Evolutionary conservation across 1,140 invertebrate species (phyloP).

Genomic region (Drosophila leontia): DNA sequence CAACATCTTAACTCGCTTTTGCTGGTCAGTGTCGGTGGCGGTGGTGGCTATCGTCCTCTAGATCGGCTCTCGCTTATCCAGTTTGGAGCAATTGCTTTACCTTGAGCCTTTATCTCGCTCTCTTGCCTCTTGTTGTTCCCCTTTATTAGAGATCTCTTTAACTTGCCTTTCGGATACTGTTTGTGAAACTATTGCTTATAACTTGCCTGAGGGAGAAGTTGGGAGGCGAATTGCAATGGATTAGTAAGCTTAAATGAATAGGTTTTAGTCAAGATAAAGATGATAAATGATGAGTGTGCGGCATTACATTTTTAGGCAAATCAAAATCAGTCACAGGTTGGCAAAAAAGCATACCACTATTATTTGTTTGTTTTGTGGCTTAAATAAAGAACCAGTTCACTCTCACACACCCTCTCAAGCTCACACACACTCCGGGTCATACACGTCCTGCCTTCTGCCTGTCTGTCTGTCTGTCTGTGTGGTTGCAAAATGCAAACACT

Average conservation of each 20-base stretch:
- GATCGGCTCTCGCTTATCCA: slow-evolving; percentile 7
- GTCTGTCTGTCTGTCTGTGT: slow-evolving; percentile 33
- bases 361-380: slow-evolving; percentile 66
- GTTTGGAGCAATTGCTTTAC: slow-evolving; percentile 8
- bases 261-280: slow-evolving; percentile 41
- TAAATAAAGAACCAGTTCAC: slow-evolving; percentile 53
- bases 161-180: slow-evolving; percentile 6
- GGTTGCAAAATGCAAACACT: slow-evolving; percentile 82
- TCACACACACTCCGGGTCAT: slow-evolving; percentile 18
- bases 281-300: slow-evolving; percentile 33
- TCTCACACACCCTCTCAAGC: slow-evolving; percentile 36
- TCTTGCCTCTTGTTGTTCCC: not conserved
- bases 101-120: slow-evolving; percentile 6
- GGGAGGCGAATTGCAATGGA: slow-evolving; percentile 73
- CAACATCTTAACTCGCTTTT: slow-evolving; percentile 87
- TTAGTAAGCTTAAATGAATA: slow-evolving; percentile 65
- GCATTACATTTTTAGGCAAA: slow-evolving; percentile 12
- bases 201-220: slow-evolving; percentile 73
- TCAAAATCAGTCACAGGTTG: slow-evolving; percentile 8
- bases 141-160: slow-evolving; percentile 7
- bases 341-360: slow-evolving; percentile 4
- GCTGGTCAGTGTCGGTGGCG: not conserved
- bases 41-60: not conserved
- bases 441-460: not conserved
- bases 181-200: slow-evolving; percentile 31